These are phyloP conservation scores for Loriculus beryllinus DNA, from an alignment of 2,797 vertebrate genomes.

Conservation along the genomic window DNA sequence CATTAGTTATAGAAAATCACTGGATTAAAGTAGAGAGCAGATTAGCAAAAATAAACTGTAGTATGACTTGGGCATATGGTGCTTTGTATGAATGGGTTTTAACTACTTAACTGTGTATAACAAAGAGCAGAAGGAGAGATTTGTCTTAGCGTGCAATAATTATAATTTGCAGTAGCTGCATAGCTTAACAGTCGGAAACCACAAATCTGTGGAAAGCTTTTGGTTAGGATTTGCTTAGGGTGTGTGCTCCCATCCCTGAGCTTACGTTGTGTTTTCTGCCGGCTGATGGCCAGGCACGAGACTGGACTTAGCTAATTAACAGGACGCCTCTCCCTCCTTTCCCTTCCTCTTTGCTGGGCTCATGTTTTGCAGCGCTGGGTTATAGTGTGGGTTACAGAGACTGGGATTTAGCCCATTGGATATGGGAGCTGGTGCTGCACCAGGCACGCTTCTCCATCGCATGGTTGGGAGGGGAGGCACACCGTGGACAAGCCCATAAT, in stretches of 20 bases:
- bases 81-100: conserved; percentile 6
- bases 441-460: accelerated
- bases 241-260: accelerated
- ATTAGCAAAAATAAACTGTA: conserved; percentile 58
- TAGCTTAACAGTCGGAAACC: neutral
- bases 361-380: neutral
- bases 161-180: neutral
- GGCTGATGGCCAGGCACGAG: accelerated
- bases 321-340: neutral
- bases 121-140: conserved; percentile 44
- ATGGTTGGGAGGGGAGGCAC: neutral
- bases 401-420: neutral
- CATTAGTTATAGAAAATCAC: conserved; percentile 48
- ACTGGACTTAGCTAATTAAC: neutral
- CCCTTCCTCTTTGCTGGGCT: neutral
- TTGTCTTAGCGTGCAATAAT: neutral
- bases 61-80: conserved; percentile 44
- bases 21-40: conserved; percentile 50
- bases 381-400: neutral
- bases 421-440: accelerated
- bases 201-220: neutral
- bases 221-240: neutral
- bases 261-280: accelerated
- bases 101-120: conserved; percentile 35
- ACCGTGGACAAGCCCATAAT: accelerated